Evolutionary conservation across 2,797 vertebrate species (phyloP).

Genomic region (Schizothorax lantsangensis): DNA sequence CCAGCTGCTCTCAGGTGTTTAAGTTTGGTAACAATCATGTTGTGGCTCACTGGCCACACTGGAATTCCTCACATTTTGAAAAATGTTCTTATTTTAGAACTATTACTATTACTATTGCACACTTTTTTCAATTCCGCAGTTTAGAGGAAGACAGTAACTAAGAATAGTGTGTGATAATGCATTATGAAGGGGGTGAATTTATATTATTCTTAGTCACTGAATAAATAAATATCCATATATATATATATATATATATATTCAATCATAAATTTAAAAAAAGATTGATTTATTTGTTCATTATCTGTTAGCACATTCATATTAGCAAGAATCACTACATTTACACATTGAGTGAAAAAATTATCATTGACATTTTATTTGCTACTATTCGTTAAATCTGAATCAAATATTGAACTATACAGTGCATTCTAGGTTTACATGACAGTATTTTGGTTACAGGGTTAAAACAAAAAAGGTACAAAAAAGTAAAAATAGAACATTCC

Average conservation of each 20-base stretch:
- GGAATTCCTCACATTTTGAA: no score
- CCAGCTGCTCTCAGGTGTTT: no score
- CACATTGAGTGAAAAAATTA: background rate
- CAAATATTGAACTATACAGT: constrained; percentile 43
- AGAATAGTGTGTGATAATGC: constrained; percentile 51
- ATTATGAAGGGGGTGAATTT: constrained; percentile 54
- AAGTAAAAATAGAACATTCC: background rate
- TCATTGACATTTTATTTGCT: constrained; percentile 28
- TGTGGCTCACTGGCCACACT: background rate
- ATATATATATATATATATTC: no score
- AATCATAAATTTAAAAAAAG: background rate
- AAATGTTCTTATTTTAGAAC: background rate
- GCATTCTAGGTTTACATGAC: constrained; percentile 16
- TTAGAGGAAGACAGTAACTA: constrained; percentile 19
- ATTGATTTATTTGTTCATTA: background rate
- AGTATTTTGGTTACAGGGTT: constrained; percentile 40
- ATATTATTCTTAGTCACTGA: no score
- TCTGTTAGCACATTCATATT: background rate
- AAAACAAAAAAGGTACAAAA: constrained; percentile 18
- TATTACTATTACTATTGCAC: no score
- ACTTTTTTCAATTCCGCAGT: background rate
- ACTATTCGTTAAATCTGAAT: constrained; percentile 5
- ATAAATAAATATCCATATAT: no score
- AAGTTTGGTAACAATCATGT: background rate
- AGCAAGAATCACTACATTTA: background rate